These are phyloP conservation scores for Gordius sp. DNA, from an alignment of 2,888 invertebrate species.

Conservation along the genomic window DNA sequence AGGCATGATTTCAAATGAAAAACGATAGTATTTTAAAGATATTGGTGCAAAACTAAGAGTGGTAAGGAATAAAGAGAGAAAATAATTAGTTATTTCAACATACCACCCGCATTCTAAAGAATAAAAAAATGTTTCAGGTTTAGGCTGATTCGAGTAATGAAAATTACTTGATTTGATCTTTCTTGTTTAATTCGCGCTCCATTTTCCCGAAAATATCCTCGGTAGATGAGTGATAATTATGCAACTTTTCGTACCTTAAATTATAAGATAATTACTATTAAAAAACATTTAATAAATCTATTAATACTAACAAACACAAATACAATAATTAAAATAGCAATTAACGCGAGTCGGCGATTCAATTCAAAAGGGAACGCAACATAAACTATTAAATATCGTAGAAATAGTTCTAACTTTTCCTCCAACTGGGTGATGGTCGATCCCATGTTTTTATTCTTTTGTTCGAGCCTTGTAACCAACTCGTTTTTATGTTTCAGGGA, in stretches of 20 bases:
- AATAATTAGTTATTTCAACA: no score
- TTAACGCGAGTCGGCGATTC: no score
- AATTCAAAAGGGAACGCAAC: not conserved
- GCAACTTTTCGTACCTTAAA: conserved; percentile 14
- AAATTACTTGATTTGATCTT: conserved; percentile 11
- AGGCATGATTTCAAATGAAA: no score
- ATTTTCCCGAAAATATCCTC: conserved; percentile 12
- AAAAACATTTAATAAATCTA: not conserved
- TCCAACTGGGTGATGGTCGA: not conserved
- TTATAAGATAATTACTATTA: not conserved
- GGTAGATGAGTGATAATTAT: conserved; percentile 9
- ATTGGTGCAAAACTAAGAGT: no score
- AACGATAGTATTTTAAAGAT: no score
- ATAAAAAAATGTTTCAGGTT: not conserved
- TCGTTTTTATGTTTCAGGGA: conserved; percentile 13
- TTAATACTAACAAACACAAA: not conserved
- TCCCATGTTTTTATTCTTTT: not conserved
- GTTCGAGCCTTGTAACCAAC: not conserved
- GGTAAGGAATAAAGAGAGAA: no score
- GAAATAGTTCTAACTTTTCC: not conserved
- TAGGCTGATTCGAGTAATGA: not conserved
- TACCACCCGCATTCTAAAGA: no score
- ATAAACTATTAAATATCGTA: not conserved
- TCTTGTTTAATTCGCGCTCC: conserved; percentile 1
- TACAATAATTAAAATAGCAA: not conserved